A percentile compares a stretch with the other conserved stretches of the same genome.
Conservation (phyloP, 2,797 vertebrate species). For the Tokudaia tokunoshimensis region DNA sequence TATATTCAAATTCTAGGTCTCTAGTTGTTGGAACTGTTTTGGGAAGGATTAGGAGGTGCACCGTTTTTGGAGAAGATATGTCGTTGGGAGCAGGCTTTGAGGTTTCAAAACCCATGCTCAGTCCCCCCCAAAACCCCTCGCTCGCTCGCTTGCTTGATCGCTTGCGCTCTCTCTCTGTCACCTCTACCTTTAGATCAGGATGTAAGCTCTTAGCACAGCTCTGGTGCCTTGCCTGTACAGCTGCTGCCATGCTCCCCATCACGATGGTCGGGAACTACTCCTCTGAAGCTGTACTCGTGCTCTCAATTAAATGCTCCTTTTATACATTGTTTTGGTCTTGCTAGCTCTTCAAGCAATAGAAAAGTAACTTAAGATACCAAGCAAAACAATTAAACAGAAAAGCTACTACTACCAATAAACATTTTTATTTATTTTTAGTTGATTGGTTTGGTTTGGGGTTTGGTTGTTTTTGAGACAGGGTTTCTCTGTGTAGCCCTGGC, state of each 20-base stretch:
- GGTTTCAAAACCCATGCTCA: background rate
- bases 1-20: background rate
- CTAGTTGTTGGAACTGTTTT: background rate
- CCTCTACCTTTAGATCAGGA: background rate
- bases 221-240: background rate
- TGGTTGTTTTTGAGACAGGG: background rate
- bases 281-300: background rate
- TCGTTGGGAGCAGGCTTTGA: background rate
- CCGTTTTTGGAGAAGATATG: background rate
- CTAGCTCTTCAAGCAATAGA: background rate
- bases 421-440: background rate
- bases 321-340: background rate
- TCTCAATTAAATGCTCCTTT: background rate
- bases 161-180: too few relatives aligned
- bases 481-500: background rate
- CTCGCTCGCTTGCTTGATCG: too few relatives aligned
- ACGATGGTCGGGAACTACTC: background rate
- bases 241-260: background rate
- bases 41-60: background rate
- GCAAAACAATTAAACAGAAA: background rate
- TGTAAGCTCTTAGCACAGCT: background rate
- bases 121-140: too few relatives aligned
- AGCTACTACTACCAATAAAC: background rate
- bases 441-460: background rate
- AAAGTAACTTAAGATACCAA: background rate